These are phyloP conservation scores for Drosophila equinoxialis DNA, from an alignment of 1,140 invertebrate genomes.

Conservation along the genomic window DNA sequence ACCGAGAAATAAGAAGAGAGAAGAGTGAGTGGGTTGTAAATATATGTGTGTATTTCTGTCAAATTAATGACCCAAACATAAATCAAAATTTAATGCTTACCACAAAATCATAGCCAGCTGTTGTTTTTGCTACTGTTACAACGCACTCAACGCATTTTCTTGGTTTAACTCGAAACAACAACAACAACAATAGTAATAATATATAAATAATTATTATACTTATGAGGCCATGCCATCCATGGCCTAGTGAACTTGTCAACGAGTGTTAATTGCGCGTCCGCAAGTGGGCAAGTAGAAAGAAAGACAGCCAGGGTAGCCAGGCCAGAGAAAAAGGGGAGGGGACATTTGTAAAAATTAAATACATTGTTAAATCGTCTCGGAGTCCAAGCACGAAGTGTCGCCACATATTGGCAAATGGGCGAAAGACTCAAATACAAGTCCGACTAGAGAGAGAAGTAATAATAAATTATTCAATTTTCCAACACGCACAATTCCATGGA, in stretches of 20 bases:
- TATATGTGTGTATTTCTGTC: neutral
- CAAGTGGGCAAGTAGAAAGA: neutral
- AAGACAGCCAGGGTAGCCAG: too few relatives aligned
- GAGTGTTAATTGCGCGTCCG: conserved; percentile 19
- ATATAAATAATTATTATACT: conserved; percentile 16
- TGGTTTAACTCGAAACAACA: neutral
- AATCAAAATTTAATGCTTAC: conserved; percentile 26
- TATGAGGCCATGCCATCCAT: conserved; percentile 6
- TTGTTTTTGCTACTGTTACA: neutral
- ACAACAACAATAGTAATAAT: conserved; percentile 16
- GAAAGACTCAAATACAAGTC: neutral
- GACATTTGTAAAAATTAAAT: conserved; percentile 5
- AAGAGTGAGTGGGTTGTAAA: neutral
- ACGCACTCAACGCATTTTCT: neutral
- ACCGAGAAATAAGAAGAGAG: neutral
- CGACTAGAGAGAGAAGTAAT: neutral
- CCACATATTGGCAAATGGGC: conserved; percentile 9
- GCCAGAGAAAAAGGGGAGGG: too few relatives aligned
- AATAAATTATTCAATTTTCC: conserved; percentile 12
- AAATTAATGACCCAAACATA: conserved; percentile 17
- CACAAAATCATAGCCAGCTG: conserved; percentile 21
- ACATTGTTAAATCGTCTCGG: neutral
- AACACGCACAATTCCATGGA: conserved; percentile 14
- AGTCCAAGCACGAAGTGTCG: conserved; percentile 17
- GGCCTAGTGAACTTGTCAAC: conserved; percentile 32